Evolutionary conservation across 2,113 vertebrate genomes (phyloP).

Genomic region (Periophthalmodon schlosseri): DNA sequence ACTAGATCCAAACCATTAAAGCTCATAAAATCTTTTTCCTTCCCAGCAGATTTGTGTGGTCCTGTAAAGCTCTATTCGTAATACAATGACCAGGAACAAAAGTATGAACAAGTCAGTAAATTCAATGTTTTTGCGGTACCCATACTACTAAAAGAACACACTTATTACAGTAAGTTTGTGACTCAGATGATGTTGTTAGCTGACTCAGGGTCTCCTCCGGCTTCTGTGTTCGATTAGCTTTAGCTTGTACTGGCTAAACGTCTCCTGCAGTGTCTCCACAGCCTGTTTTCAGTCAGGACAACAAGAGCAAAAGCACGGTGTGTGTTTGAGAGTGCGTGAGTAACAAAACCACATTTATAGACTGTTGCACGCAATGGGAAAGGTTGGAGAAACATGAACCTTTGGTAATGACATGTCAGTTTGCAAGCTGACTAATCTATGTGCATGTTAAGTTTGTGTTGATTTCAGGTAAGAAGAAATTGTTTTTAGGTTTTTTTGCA

Average conservation of each 20-base stretch:
- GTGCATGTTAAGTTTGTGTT: slow-evolving; percentile 8
- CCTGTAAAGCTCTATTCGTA: background rate
- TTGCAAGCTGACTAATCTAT: slow-evolving; percentile 27
- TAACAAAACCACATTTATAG: slow-evolving; percentile 63
- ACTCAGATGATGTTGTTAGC: slow-evolving; percentile 59
- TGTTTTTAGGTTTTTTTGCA: background rate
- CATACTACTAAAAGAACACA: background rate
- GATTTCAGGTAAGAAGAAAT: background rate
- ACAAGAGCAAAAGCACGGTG: slow-evolving; percentile 40
- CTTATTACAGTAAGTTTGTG: slow-evolving; percentile 46
- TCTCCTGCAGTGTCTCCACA: slow-evolving; percentile 62
- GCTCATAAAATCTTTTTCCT: no score
- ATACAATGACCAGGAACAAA: slow-evolving; percentile 1
- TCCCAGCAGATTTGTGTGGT: slow-evolving; percentile 3
- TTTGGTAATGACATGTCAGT: slow-evolving; percentile 38
- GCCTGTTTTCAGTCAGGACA: slow-evolving; percentile 47
- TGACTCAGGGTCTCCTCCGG: slow-evolving; percentile 54
- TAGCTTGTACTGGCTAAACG: slow-evolving; percentile 39
- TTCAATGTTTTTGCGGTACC: background rate
- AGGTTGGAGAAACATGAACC: background rate
- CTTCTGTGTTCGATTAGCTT: slow-evolving; percentile 61
- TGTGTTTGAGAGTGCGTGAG: slow-evolving; percentile 59
- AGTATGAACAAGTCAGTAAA: background rate
- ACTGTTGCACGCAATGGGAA: slow-evolving; percentile 48
- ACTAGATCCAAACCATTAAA: background rate